Conservation (phyloP, 1,140 invertebrate genomes). For the Drosophila ogumai region DNA sequence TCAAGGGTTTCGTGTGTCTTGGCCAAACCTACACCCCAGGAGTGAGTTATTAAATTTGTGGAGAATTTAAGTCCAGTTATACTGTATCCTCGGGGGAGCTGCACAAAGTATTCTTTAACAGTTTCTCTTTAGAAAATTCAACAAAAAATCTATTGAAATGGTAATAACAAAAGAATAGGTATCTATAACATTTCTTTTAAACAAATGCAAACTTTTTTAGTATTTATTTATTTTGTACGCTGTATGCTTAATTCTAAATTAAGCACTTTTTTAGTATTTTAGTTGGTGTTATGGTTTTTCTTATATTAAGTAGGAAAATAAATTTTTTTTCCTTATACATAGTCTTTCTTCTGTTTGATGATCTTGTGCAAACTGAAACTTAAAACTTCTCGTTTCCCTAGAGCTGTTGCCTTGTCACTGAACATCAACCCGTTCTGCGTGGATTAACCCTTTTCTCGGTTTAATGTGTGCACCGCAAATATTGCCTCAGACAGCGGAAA, state of each 20-base stretch:
- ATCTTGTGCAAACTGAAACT: constrained; percentile 24
- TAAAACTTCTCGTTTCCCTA: not conserved
- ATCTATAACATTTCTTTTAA: too few species aligned
- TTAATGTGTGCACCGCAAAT: constrained; percentile 82
- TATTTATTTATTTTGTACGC: too few species aligned
- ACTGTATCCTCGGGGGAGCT: too few species aligned
- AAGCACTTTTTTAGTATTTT: not conserved
- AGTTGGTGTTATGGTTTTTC: not conserved
- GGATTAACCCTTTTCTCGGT: constrained; percentile 36
- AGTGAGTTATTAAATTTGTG: constrained; percentile 33
- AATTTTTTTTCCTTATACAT: not conserved
- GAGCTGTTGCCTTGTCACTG: not conserved
- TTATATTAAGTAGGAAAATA: not conserved
- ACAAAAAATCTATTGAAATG: not conserved
- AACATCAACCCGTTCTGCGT: constrained; percentile 20
- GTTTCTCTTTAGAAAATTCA: not conserved
- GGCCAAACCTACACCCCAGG: constrained; percentile 3
- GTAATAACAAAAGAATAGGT: not conserved
- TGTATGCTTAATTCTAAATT: too few species aligned
- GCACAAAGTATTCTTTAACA: not conserved
- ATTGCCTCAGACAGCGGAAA: constrained; percentile 76
- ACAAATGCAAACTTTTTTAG: not conserved
- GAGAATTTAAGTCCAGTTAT: not conserved
- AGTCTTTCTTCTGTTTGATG: not conserved
- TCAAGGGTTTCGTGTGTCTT: constrained; percentile 42